Base-by-base conservation (phyloP, 2,888 invertebrate genomes). In the Syrphus vitripennis region DNA sequence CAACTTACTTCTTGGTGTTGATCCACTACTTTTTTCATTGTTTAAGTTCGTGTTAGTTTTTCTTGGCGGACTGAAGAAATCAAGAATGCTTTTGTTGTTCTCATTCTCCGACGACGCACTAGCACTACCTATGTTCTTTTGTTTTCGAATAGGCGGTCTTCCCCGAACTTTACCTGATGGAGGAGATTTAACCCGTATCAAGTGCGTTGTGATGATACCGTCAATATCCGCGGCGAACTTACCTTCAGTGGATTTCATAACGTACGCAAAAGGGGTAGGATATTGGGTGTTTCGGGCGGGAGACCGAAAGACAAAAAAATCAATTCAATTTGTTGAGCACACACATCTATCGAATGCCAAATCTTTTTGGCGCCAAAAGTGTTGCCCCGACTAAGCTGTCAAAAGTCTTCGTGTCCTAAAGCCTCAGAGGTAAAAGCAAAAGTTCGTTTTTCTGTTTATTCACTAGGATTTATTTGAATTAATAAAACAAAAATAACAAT, bases 1-100 rank as follows among this genome's bases (percentile, higher is more conserved):
- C 19, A 78, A 87, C 88, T 77, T 88, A 89, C 89, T 88, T 88
- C 81, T 88, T 59, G 89, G 89, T 40, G 89, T 89, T 12, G 89
- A 89, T n/a, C 65, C 87, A 75, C 50, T 31, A 21, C 70, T 21
- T 24, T 80, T 80, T n/a, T 40, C 26, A 16, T 72, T 71, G 29
- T 53, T 71, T 6, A 37, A 29, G 5, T 2, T 14, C 0, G 19
- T 1, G 14, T 65, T 45, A n/a, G 40, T 37, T 42, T 24, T 14
- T 24, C 59, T 34, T 21, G 86, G 72, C 16, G 86, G 82, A 31
- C 82, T 86, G 16, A 74, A 76, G 19, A 59, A 77, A 26, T 82
- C 40, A 6, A 53, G 45, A n/a, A 79, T 61, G 9, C 70, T 65
- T 50, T 31, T 74, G 48, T 40, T 78, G 57, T 87, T 83, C 57